Percentiles rank a stretch among this genome's conserved stretches.
Conservation (phyloP, 2,888 invertebrate genomes). For the Parasteatoda lunata region DNA sequence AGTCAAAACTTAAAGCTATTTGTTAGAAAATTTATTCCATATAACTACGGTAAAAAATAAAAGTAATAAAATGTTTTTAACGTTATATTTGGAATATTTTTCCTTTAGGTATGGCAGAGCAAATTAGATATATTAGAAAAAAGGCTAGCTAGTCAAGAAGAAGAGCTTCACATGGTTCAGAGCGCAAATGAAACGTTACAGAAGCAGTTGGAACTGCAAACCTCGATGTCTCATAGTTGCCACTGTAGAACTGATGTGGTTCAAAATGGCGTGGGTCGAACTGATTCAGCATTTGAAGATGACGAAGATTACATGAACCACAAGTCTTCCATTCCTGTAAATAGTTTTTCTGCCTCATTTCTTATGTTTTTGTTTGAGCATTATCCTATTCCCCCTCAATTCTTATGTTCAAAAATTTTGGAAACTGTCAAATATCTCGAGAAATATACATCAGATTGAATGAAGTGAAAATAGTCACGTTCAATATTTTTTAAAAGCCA, state of each 20-base stretch:
- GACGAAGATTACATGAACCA: slow-evolving; percentile 38
- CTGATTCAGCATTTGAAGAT: slow-evolving; percentile 50
- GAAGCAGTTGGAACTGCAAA: background rate
- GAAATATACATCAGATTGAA: no score
- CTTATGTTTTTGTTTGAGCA: no score
- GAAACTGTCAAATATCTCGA: no score
- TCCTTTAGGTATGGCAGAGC: slow-evolving; percentile 19
- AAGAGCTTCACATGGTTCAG: slow-evolving; percentile 37
- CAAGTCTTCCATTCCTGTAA: slow-evolving; percentile 58
- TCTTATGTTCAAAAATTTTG: no score
- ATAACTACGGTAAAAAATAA: no score
- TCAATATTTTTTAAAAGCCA: no score
- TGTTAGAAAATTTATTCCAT: no score
- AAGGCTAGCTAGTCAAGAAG: slow-evolving; percentile 25
- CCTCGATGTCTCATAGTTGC: background rate
- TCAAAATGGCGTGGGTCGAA: slow-evolving; percentile 24
- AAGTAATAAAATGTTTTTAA: no score
- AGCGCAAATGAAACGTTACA: slow-evolving; percentile 23
- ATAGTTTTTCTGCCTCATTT: background rate
- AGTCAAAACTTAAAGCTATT: no score
- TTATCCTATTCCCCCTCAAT: no score
- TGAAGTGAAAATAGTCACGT: no score
- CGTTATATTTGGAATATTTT: background rate
- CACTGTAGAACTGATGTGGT: slow-evolving; percentile 14
- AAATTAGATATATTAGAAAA: slow-evolving; percentile 32